phyloP scores from a whole-genome alignment of 2,113 vertebrate genomes.

The Illadopsis cleaveri region DNA sequence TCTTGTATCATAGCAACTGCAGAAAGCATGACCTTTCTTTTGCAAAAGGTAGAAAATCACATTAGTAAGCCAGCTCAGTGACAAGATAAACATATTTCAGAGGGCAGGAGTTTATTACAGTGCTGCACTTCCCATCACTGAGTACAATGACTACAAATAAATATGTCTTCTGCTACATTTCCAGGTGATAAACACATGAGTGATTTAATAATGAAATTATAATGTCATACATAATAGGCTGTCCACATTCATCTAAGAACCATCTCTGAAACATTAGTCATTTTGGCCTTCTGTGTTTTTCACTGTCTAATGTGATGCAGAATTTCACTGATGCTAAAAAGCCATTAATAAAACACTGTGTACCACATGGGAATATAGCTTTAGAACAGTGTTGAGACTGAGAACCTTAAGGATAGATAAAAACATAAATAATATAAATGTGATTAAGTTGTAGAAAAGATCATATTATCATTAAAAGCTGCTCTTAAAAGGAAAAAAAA shows the following conservation, averaged over 20 bases:
- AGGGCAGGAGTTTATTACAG: background rate
- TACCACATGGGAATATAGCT: background rate
- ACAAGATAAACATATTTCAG: slow-evolving; percentile 34
- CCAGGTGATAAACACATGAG: background rate
- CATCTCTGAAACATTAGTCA: background rate
- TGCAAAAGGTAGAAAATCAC: background rate
- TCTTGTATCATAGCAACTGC: slow-evolving; percentile 27
- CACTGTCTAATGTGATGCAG: background rate
- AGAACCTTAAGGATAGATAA: background rate
- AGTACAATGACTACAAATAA: background rate
- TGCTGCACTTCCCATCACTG: background rate
- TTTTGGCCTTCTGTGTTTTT: background rate
- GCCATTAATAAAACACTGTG: background rate
- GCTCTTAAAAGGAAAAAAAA: background rate
- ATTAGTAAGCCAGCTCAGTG: background rate
- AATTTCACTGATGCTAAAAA: background rate
- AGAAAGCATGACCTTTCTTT: background rate
- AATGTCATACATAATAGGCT: background rate
- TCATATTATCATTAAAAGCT: background rate
- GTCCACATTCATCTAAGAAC: background rate
- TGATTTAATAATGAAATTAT: background rate
- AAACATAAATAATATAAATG: background rate
- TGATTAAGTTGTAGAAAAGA: background rate
- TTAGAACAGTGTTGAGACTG: background rate
- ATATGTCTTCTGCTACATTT: background rate